Conservation (phyloP, 1,140 invertebrate genomes). For the Pogonus chalceus region DNA sequence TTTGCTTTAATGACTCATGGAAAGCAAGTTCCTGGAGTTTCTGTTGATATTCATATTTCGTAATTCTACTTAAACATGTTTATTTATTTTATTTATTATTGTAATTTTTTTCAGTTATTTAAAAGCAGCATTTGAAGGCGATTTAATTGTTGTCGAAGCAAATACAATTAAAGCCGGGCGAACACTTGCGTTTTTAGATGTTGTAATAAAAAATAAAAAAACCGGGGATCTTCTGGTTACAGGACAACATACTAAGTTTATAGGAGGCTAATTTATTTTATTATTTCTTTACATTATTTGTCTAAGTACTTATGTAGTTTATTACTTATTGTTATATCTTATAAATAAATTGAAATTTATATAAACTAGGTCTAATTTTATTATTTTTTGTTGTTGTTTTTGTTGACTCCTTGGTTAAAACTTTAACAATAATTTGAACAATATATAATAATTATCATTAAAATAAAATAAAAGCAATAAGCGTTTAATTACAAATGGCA, state of each 20-base stretch:
- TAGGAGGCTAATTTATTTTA: conserved; percentile 31
- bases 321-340: not conserved
- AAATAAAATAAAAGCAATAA: not conserved
- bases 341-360: not conserved
- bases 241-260: conserved; percentile 71
- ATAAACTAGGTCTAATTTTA: not conserved
- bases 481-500: conserved; percentile 6
- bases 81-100: conserved; percentile 13
- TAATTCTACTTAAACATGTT: conserved; percentile 32
- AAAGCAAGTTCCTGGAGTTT: conserved; percentile 51
- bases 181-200: conserved; percentile 69
- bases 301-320: not conserved
- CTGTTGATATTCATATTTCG: conserved; percentile 63
- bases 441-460: no score
- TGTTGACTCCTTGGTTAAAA: no score
- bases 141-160: conserved; percentile 70
- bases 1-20: conserved; percentile 63
- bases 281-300: not conserved
- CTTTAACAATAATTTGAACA: no score
- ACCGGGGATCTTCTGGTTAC: conserved; percentile 61
- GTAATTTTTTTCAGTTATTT: conserved; percentile 47
- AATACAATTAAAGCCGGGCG: conserved; percentile 66
- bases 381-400: no score
- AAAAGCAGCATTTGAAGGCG: conserved; percentile 62
- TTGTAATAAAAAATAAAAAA: conserved; percentile 62